A percentile compares a stretch with the other conserved stretches of the same genome.
Evolutionary conservation across 2,113 vertebrate genomes (phyloP).

Genomic region (Odontophorus gujanensis): DNA sequence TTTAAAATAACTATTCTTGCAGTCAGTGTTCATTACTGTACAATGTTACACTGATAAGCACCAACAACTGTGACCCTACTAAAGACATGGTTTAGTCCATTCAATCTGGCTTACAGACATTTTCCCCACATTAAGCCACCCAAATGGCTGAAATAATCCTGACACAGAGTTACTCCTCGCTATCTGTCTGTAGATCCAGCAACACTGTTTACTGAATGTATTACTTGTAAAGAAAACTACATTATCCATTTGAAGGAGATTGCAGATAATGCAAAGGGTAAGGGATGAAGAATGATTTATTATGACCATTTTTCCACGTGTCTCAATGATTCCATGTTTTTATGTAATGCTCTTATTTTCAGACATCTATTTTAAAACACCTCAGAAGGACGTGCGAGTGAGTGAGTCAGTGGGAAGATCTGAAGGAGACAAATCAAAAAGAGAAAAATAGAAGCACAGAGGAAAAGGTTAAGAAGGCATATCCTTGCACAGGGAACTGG

Average conservation of each 20-base stretch:
- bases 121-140: not conserved
- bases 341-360: not conserved
- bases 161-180: rapidly evolving
- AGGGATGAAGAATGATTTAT: not conserved
- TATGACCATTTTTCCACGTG: rapidly evolving
- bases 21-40: not conserved
- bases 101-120: not conserved
- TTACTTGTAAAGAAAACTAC: not conserved
- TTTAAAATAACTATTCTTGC: not conserved
- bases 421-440: not conserved
- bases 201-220: rapidly evolving
- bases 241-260: not conserved
- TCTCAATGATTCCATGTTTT: not conserved
- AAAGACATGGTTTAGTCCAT: not conserved
- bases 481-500: not conserved
- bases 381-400: not conserved
- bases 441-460: not conserved
- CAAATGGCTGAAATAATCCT: not conserved
- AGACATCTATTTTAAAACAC: not conserved
- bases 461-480: not conserved
- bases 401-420: not conserved
- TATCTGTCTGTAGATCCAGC: not conserved
- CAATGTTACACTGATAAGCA: not conserved
- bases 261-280: not conserved
- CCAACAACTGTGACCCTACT: not conserved